Conservation (phyloP, 2,797 vertebrate genomes). For the Trachops cirrhosus region DNA sequence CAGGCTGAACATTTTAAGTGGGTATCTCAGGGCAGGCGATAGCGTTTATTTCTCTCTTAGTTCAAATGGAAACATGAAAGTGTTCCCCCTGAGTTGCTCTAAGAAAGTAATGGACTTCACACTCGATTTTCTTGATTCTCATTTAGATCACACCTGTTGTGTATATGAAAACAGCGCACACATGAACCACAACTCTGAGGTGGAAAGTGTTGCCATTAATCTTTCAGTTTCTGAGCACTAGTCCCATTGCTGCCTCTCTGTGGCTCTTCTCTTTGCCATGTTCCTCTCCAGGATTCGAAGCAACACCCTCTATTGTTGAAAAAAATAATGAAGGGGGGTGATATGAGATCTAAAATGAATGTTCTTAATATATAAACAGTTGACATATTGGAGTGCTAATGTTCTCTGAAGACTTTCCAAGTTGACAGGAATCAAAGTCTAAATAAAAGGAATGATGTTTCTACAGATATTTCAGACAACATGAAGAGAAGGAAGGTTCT, state of each 20-base stretch:
- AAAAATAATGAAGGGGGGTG: background rate
- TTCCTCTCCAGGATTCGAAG: background rate
- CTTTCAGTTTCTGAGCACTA: background rate
- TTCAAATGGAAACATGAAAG: background rate
- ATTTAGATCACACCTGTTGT: background rate
- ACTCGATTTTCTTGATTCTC: background rate
- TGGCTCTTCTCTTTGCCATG: background rate
- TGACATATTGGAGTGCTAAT: background rate
- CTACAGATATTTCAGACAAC: background rate
- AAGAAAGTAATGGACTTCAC: background rate
- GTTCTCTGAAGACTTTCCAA: background rate
- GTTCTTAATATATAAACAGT: background rate
- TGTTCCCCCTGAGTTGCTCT: background rate
- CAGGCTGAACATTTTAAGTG: background rate
- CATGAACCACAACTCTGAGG: background rate
- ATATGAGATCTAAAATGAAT: background rate
- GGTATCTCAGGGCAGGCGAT: background rate
- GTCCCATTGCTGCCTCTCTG: rapidly evolving
- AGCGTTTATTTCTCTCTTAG: background rate
- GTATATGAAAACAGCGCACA: background rate
- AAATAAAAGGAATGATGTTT: background rate
- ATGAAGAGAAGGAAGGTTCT: background rate
- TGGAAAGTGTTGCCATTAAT: background rate
- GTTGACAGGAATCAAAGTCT: background rate
- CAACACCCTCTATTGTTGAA: background rate